Evolutionary conservation across 1,140 invertebrate genomes (phyloP).

Genomic region (Drosophila pandora): DNA sequence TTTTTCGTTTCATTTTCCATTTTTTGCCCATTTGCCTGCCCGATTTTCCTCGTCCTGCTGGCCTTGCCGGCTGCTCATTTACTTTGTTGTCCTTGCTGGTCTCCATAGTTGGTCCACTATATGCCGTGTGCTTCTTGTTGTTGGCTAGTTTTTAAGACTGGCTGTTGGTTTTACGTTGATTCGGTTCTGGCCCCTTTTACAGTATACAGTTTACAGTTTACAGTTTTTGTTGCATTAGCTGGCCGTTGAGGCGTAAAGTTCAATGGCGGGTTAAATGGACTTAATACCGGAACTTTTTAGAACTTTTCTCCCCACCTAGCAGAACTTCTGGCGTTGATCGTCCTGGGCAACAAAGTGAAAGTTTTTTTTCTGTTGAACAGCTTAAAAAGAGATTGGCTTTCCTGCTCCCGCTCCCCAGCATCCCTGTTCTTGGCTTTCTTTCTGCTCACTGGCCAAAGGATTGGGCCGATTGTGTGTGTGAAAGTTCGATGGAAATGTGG

Average conservation of each 20-base stretch:
- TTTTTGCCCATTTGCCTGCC: constrained; percentile 55
- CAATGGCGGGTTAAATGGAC: constrained; percentile 82
- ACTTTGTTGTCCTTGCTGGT: constrained; percentile 62
- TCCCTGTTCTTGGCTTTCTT: background rate
- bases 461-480: constrained; percentile 23
- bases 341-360: constrained; percentile 68
- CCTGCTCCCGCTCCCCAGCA: background rate
- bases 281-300: constrained; percentile 75
- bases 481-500: constrained; percentile 51
- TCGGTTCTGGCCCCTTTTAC: constrained; percentile 19
- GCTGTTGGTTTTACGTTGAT: constrained; percentile 46
- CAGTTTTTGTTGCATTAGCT: constrained; percentile 64
- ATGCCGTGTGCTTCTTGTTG: background rate
- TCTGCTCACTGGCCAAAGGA: constrained; percentile 30
- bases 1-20: constrained; percentile 78
- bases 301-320: constrained; percentile 45
- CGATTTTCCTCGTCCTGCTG: constrained; percentile 4
- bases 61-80: constrained; percentile 56
- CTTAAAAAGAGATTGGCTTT: constrained; percentile 78
- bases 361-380: constrained; percentile 63
- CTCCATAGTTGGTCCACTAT: constrained; percentile 4
- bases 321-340: constrained; percentile 70
- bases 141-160: constrained; percentile 43
- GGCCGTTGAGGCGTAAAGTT: constrained; percentile 78
- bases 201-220: background rate